Evolutionary conservation across 2,888 invertebrate genomes (phyloP).

Genomic region (Digitonthophagus gazella): DNA sequence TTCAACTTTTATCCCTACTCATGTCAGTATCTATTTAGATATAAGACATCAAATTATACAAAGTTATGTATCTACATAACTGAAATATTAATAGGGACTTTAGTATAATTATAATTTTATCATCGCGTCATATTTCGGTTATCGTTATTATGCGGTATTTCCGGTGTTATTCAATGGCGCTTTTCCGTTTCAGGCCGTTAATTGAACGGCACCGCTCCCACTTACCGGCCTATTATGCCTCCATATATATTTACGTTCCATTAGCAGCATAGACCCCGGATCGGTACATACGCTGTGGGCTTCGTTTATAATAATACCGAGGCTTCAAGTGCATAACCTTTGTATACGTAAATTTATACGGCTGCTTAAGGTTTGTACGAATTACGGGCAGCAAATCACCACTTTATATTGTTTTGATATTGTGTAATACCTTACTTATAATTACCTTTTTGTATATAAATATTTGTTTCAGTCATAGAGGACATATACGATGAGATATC

Average conservation of each 20-base stretch:
- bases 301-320: neutral
- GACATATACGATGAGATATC: constrained; percentile 4
- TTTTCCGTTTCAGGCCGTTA: neutral
- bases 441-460: constrained; percentile 1
- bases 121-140: neutral
- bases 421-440: neutral
- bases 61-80: too few species aligned
- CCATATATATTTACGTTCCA: neutral
- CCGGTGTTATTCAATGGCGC: neutral
- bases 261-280: neutral
- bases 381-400: too few species aligned
- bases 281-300: neutral
- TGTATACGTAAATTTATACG: neutral
- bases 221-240: neutral
- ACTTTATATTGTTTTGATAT: too few species aligned
- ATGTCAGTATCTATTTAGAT: too few species aligned
- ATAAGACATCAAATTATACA: too few species aligned
- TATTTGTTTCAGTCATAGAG: constrained; percentile 12
- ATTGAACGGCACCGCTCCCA: neutral
- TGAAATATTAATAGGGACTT: neutral
- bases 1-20: too few species aligned
- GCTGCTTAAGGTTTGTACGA: neutral
- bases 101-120: neutral
- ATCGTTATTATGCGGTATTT: neutral
- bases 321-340: neutral